Evolutionary conservation across 2,113 vertebrate genomes (phyloP), one percentile per base, ranked within the genome.

Genomic region (Cacatua alba): DNA sequence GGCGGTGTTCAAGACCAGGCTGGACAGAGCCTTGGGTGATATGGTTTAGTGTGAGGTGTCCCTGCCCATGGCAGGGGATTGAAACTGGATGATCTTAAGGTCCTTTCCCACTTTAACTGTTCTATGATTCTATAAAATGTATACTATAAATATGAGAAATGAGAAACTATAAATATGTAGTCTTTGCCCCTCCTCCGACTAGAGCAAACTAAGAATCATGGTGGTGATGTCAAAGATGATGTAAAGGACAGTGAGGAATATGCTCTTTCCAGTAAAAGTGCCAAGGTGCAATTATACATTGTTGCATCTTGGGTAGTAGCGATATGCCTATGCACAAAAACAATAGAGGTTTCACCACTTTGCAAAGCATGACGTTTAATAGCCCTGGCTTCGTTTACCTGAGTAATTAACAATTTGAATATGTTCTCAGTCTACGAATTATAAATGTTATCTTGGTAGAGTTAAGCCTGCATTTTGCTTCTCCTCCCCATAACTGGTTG

Each of bases 221-320:
- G 67, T 86, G 86, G 71, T 92, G 63, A 74, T 88, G 88, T 83
- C 88, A 91, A 74, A 91, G 49, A 29, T 85, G 80, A 7, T 70
- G n/a, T 74, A 46, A 82, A 77, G 59, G 33, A n/a, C 46, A 28
- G 18, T 57, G 35, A 76, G 29, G 39, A 71, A 39, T 35, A 33
- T 1, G 2, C 12, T 86, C 17, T 67, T 85, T 82, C 39, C 69
- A 85, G 41, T 53, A 10, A 2, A 82, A 78, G 51, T 51, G 65
- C 70, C 57, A 7, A 2, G 16, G 33, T 75, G 14, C 48, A 63
- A 15, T 84, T 53, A 39, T 7, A 4, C 39, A 2, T 59, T 20
- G 0, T 43, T 51, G 6, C 31, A 9, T 48, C n/a, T 43, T 7
- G 4, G 19, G 64, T 62, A 65, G 21, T 19, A 68, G 25, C 1